Evolutionary conservation across 2,888 invertebrate species (phyloP), one percentile per base, ranked within the genome.

Genomic region (Calameuta pallipes): DNA sequence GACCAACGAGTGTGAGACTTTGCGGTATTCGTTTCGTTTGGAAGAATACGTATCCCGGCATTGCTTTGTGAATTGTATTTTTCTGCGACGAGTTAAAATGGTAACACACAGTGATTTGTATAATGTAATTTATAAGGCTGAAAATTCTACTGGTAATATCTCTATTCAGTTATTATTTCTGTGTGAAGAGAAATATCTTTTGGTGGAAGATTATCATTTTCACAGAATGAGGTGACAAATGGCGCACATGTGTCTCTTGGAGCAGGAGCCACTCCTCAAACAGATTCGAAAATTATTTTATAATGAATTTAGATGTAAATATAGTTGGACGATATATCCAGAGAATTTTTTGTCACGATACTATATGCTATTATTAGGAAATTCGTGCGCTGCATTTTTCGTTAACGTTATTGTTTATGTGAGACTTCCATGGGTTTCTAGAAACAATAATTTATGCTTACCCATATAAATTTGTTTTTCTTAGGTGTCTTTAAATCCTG

Each of bases 401-500:
- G 23, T 23, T 56, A 56, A 56, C 23, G 23, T 23, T 9, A 56
- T 23, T 23, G 56, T 56, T 23, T 23, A 56, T 56, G 23, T 56
- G 15, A 56, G 9, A 56, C 23, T 56, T 56, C 56, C 56, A 56
- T 23, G 23, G 9, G 9, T 56, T 56, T 56, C 23, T 56, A 56
- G 56, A 56, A 56, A 15, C 15, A 41, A 23, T 56, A 41, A 41
- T 15, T 41, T 56, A 56, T 56, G 56, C 9, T 56, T 56, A 56
- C 9, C 9, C 56, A 56, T 56, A 6, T 23, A 23, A 56, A 56
- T 56, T 2, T 15, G 23, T 23, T 56, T 56, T 56, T 23, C 23
- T 56, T 91, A 97, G 96, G 95, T 96, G 88, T 96, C 97, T 82
- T 92, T 99, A 85, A 98, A 98, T 93, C 98, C 99, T 77, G 96